A percentile compares a stretch with the other conserved stretches of the same genome.
phyloP scores from a whole-genome alignment of 1,140 invertebrate genomes.

The Micrasema longulum region DNA sequence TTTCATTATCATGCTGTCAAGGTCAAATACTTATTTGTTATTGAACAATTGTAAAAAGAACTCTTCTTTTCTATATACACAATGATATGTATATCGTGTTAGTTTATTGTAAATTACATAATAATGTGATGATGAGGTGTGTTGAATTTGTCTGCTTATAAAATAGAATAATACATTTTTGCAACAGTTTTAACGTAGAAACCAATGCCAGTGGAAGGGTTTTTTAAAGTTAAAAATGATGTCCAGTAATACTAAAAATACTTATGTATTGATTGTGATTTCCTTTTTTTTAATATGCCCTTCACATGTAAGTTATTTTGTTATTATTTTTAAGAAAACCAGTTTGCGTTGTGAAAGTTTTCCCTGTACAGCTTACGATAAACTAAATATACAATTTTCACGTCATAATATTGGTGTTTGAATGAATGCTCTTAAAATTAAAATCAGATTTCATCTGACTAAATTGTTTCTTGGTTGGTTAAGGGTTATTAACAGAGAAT shows the following conservation, averaged over 20 bases:
- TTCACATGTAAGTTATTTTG: conserved; percentile 24
- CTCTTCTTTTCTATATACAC: not conserved
- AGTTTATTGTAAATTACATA: not conserved
- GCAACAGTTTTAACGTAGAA: conserved; percentile 13
- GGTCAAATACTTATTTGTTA: conserved; percentile 25
- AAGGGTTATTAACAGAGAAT: no score
- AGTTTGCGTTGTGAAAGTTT: no score
- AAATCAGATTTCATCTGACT: no score
- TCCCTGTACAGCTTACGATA: no score
- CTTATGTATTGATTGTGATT: not conserved
- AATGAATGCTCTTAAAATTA: no score
- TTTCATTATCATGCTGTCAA: conserved; percentile 39
- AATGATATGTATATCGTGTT: no score
- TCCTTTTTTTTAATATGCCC: conserved; percentile 3
- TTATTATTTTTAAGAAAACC: conserved; percentile 4
- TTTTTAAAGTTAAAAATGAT: conserved; percentile 30
- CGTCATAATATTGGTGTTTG: no score
- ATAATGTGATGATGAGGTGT: conserved; percentile 28
- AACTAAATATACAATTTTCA: no score
- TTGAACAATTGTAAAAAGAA: conserved; percentile 29
- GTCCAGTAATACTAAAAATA: not conserved
- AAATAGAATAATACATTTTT: conserved; percentile 25
- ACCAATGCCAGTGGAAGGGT: not conserved
- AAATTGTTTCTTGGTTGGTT: no score
- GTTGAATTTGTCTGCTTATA: conserved; percentile 27